Evolutionary conservation across 2,888 invertebrate species (phyloP), one percentile per base, ranked within the genome.

Genomic region (Apotomis betuletana): DNA sequence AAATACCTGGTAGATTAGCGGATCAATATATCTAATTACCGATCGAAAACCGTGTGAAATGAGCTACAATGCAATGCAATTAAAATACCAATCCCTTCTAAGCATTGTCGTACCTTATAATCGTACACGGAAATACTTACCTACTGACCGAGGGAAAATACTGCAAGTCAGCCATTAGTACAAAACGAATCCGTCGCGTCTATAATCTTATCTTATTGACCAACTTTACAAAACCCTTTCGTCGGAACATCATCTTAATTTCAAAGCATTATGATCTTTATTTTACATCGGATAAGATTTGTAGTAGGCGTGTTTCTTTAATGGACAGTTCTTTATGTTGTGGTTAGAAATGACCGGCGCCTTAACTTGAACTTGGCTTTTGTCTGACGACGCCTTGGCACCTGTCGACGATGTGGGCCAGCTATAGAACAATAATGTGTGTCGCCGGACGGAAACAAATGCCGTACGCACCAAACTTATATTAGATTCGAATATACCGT

Each of bases 341-440:
- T 68, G 67, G 72, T 59, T 44, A 15, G 67, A 64, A 68, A 63
- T 54, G 63, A 52, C 62, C 69, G 38, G 54, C 67, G 52, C 72
- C 63, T 72, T 72, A 72, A 68, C 72, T 63, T 72, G 68, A 68
- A 68, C 72, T 72, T 63, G 62, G 44, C 72, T 72, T 67, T 72
- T 72, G 72, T 68, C 58, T 54, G 61, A 59, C 46, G 61, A 59
- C 57, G 57, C 44, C 63, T 71, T 27, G 62, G 67, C 72, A 72
- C 72, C 67, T 72, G 72, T 36, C 63, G 41, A 41, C 65, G 52
- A 70, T 65, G 65, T 65, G 60, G 59, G 70, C 46, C 70, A 60
- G 64, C 13, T 51, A 59, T 51, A 51, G 49, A 60, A 44, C 41
- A 49, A 3, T 61, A 71, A 71, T 67, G 67, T 70, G 57, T 67